A percentile compares a stretch with the other conserved stretches of the same genome.
Evolutionary conservation across 2,797 vertebrate species (phyloP).

Genomic region (Vultur gryphus): DNA sequence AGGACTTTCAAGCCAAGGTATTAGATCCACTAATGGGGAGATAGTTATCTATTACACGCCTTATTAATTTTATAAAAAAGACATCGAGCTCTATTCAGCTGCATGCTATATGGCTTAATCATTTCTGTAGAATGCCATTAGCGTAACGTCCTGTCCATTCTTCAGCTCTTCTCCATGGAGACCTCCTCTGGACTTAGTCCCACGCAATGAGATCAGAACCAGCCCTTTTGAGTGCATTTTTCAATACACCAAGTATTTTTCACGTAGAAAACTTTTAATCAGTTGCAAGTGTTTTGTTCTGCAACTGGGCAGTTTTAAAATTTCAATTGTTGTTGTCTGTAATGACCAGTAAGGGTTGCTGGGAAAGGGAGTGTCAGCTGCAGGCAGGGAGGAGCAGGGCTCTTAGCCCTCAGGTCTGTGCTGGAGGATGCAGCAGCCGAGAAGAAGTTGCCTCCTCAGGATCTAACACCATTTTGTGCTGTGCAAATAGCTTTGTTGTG

Average conservation of each 20-base stretch:
- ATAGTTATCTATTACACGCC: background rate
- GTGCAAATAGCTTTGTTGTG: background rate
- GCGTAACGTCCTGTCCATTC: background rate
- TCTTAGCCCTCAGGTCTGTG: background rate
- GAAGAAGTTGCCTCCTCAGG: background rate
- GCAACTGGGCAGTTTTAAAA: background rate
- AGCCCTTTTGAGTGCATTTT: background rate
- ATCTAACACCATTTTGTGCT: background rate
- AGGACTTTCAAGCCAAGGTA: background rate
- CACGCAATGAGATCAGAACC: background rate
- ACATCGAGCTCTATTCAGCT: background rate
- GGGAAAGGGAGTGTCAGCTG: background rate
- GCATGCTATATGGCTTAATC: background rate
- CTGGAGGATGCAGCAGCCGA: background rate
- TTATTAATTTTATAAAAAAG: background rate
- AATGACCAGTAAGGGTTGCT: background rate
- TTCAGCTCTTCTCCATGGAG: background rate
- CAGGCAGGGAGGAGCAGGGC: background rate
- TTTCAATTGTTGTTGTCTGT: background rate
- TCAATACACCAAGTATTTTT: background rate
- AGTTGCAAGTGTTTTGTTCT: background rate
- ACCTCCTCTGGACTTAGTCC: background rate
- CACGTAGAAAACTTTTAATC: background rate
- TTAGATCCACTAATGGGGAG: background rate
- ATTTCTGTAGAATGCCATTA: background rate